phyloP scores from a whole-genome alignment of 2,888 invertebrate genomes.

The Hypselothyrea guttata region DNA sequence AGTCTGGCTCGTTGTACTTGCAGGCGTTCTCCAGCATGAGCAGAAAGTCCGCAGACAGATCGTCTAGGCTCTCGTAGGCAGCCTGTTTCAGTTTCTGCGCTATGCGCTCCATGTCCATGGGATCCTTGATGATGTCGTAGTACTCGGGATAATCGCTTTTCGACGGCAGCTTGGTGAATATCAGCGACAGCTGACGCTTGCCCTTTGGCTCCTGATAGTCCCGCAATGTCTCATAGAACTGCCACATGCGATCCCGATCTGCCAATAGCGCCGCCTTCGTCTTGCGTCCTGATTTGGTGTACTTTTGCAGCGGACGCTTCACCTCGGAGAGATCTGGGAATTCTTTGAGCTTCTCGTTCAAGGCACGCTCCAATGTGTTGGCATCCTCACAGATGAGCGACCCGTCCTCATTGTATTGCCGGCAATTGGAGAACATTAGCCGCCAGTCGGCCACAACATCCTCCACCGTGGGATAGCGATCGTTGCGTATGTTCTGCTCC shows the following conservation, averaged over 20 bases:
- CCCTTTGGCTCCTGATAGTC: slow-evolving; percentile 94
- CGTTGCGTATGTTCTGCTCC: slow-evolving; percentile 93
- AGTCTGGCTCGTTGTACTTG: slow-evolving; percentile 98
- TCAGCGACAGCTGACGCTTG: slow-evolving; percentile 93
- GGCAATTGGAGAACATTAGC: slow-evolving; percentile 98
- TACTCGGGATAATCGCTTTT: slow-evolving; percentile 98
- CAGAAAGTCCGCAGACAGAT: slow-evolving; percentile 93
- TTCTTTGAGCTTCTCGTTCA: slow-evolving; percentile 92
- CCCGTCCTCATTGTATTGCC: slow-evolving; percentile 97
- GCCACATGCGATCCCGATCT: slow-evolving; percentile 92
- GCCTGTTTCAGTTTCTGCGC: slow-evolving; percentile 91
- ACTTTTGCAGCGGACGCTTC: slow-evolving; percentile 74
- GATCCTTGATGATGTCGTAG: slow-evolving; percentile 97
- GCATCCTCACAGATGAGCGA: slow-evolving; percentile 98
- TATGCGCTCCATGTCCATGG: slow-evolving; percentile 98
- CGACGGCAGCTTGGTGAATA: slow-evolving; percentile 97
- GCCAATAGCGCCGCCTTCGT: slow-evolving; percentile 84
- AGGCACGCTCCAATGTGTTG: slow-evolving; percentile 91
- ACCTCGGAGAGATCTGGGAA: slow-evolving; percentile 85
- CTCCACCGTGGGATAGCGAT: slow-evolving; percentile 91
- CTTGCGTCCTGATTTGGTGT: slow-evolving; percentile 69
- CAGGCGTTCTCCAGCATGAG: slow-evolving; percentile 98
- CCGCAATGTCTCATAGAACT: slow-evolving; percentile 93
- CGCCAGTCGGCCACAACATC: slow-evolving; percentile 93
- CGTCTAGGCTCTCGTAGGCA: slow-evolving; percentile 91